Percentiles rank a stretch among this genome's conserved stretches.
Evolutionary conservation across 1,140 invertebrate species (phyloP).

Genomic region (Danaus melanippus): DNA sequence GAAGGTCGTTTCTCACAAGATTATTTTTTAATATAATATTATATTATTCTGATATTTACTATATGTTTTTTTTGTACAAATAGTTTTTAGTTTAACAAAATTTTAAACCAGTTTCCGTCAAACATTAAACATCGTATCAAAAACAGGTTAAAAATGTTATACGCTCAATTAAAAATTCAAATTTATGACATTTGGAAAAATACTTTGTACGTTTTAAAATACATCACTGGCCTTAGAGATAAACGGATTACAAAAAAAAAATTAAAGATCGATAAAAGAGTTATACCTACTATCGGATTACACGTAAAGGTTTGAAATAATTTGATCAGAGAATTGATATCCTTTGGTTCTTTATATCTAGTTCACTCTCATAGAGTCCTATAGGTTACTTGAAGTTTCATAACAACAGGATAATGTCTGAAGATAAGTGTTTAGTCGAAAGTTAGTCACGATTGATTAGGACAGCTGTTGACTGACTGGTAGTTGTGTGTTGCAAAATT

Average conservation of each 20-base stretch:
- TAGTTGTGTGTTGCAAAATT: slow-evolving; percentile 7
- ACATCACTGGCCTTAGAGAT: too few species aligned
- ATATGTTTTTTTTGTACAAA: background rate
- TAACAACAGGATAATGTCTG: slow-evolving; percentile 14
- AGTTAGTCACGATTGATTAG: slow-evolving; percentile 10
- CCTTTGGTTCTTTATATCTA: too few species aligned
- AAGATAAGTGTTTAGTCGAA: slow-evolving; percentile 9
- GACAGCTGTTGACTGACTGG: slow-evolving; percentile 9
- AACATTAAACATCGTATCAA: background rate
- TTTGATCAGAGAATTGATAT: too few species aligned
- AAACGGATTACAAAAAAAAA: too few species aligned
- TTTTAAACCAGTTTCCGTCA: slow-evolving; percentile 16
- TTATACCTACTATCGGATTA: too few species aligned
- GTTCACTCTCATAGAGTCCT: too few species aligned
- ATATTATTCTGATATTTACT: background rate
- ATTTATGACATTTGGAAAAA: too few species aligned
- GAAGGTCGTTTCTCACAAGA: too few species aligned
- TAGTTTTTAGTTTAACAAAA: slow-evolving; percentile 13
- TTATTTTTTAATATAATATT: too few species aligned
- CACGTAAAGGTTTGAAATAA: too few species aligned
- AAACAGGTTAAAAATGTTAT: slow-evolving; percentile 18
- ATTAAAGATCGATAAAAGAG: too few species aligned
- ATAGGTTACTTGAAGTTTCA: slow-evolving; percentile 1
- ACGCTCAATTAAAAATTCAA: background rate
- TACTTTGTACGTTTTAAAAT: too few species aligned